phyloP scores from a whole-genome alignment of 2,113 vertebrate genomes.

The Chitala chitala region DNA sequence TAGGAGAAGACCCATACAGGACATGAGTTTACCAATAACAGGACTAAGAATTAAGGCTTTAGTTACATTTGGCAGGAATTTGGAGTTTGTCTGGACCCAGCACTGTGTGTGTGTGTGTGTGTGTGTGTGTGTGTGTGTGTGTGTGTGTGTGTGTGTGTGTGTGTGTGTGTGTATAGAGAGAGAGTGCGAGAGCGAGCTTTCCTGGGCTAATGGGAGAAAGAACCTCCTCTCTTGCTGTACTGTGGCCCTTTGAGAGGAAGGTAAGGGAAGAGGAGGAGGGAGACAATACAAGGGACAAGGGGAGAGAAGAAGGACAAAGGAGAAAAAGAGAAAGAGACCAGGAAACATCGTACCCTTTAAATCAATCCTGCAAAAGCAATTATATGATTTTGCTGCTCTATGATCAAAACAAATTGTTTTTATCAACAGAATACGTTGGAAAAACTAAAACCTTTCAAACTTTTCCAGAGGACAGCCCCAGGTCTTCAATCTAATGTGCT shows the following conservation, averaged over 20 bases:
- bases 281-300: neutral
- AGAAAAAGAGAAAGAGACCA: neutral
- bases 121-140: too few species aligned
- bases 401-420: neutral
- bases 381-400: neutral
- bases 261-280: neutral
- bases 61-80: too few species aligned
- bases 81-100: too few species aligned
- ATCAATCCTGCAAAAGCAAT: slow-evolving; percentile 9
- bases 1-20: too few species aligned
- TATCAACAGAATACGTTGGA: neutral
- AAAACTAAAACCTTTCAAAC: neutral
- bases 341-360: neutral
- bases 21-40: too few species aligned
- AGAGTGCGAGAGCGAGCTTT: too few species aligned
- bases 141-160: too few species aligned
- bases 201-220: too few species aligned
- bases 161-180: too few species aligned
- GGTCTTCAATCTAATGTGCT: neutral
- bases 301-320: neutral
- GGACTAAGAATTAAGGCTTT: too few species aligned
- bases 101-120: too few species aligned
- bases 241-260: neutral
- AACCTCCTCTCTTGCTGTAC: neutral
- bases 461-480: neutral